Evolutionary conservation across 2,888 invertebrate species (phyloP).

Genomic region (Cordilura impudica): DNA sequence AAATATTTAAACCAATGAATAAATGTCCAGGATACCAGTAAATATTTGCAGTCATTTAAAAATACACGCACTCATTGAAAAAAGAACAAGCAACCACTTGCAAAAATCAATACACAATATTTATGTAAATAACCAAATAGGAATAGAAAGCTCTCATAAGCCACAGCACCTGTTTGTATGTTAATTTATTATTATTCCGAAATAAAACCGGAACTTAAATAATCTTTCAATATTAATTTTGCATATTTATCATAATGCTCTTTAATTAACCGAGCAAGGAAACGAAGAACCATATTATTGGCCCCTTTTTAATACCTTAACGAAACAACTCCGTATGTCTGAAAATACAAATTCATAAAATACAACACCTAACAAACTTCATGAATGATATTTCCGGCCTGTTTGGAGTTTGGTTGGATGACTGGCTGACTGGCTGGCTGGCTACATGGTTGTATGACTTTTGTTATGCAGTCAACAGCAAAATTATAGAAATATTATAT

Average conservation of each 20-base stretch:
- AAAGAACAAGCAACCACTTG: not conserved
- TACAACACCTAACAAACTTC: slow-evolving; percentile 16
- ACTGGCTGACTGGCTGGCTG: not conserved
- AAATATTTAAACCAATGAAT: slow-evolving; percentile 22
- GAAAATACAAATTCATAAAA: not conserved
- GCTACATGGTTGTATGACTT: not conserved
- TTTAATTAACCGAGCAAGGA: not conserved
- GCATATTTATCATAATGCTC: slow-evolving; percentile 11
- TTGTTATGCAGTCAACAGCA: slow-evolving; percentile 9
- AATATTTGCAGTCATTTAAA: slow-evolving; percentile 35
- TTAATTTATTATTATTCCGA: not conserved
- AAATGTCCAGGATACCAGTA: slow-evolving; percentile 38
- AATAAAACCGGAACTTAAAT: not conserved
- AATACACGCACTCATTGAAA: not conserved
- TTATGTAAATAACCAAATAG: not conserved
- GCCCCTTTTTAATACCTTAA: slow-evolving; percentile 35
- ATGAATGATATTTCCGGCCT: slow-evolving; percentile 49
- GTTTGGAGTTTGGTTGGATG: slow-evolving; percentile 22
- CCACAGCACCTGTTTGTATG: not conserved
- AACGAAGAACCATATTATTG: slow-evolving; percentile 15
- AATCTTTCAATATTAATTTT: slow-evolving; percentile 9
- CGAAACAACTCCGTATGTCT: not conserved
- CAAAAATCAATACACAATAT: not conserved
- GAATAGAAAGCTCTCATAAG: not conserved
- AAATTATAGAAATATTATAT: slow-evolving; percentile 5